A percentile compares a stretch with the other conserved stretches of the same genome.
These are phyloP conservation scores for Meandrina meandrites DNA, from an alignment of 92 coral and sea anemone genomes.

Conservation along the genomic window DNA sequence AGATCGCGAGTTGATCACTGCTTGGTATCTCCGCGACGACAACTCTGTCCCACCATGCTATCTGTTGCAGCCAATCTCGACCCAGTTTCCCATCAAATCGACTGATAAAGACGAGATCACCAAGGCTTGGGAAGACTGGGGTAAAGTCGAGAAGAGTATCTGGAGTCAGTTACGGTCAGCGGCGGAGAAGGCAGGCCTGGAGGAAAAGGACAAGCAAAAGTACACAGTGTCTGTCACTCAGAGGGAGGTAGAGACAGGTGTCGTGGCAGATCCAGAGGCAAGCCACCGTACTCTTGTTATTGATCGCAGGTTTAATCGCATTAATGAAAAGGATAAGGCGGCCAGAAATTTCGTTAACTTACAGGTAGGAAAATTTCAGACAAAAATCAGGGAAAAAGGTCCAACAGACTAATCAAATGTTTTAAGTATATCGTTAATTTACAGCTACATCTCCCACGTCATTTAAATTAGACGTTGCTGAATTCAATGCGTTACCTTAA, in stretches of 20 bases:
- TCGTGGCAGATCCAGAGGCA: conserved; percentile 41
- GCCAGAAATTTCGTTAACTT: conserved; percentile 54
- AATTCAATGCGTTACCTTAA: no score
- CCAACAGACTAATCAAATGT: no score
- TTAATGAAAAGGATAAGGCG: conserved; percentile 41
- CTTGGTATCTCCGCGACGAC: conserved; percentile 61
- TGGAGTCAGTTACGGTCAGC: conserved; percentile 58
- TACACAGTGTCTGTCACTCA: conserved; percentile 64
- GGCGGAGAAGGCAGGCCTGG: conserved; percentile 50
- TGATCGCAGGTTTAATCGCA: conserved; percentile 58
- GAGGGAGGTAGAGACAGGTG: conserved; percentile 66
- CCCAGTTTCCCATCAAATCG: conserved; percentile 59
- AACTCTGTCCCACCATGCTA: conserved; percentile 57
- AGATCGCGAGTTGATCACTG: conserved; percentile 45
- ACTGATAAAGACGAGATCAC: conserved; percentile 45
- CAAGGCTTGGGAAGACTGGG: conserved; percentile 66
- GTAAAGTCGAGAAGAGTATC: conserved; percentile 49
- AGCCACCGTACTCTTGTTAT: conserved; percentile 55
- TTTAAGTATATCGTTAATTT: no score
- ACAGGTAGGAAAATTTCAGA: conserved; percentile 21
- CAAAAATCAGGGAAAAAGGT: background rate
- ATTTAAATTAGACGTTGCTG: no score
- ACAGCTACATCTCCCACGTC: no score
- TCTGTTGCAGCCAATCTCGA: conserved; percentile 59
- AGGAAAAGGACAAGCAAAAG: conserved; percentile 50